Conservation (phyloP, 2,888 invertebrate species). For the Branchellion lobata region DNA sequence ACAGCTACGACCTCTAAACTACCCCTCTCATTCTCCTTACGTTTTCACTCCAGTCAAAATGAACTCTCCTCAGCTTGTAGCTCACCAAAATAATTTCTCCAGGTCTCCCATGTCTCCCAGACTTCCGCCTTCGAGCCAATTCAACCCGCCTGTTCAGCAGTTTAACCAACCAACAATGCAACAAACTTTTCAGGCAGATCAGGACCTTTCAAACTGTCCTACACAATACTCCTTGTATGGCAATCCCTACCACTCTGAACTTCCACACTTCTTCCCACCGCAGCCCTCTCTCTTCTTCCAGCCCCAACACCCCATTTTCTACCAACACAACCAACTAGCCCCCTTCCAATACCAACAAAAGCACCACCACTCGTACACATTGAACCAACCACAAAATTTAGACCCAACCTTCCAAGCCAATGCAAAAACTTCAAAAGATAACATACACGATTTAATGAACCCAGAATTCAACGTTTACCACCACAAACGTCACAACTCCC, state of each 20-base stretch:
- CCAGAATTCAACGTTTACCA: constrained; percentile 6
- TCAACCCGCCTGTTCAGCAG: neutral
- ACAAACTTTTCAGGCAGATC: neutral
- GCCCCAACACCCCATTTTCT: neutral
- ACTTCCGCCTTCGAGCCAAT: neutral
- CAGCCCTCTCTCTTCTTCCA: neutral
- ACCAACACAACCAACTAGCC: neutral
- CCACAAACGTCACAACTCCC: neutral
- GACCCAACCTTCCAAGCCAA: neutral
- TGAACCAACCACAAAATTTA: neutral
- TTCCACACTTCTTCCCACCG: neutral
- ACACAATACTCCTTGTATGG: neutral
- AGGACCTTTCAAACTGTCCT: neutral
- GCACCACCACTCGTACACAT: neutral
- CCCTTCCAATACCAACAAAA: neutral
- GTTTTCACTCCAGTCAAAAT: neutral
- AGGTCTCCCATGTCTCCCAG: neutral
- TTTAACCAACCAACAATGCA: neutral
- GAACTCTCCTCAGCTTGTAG: neutral
- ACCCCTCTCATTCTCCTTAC: constrained; percentile 1
- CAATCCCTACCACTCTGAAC: neutral
- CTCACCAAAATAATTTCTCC: neutral
- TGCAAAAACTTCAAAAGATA: neutral
- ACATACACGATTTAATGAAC: neutral
- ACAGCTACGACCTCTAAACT: neutral